Evolutionary conservation across 30 jellyfish, hydroid and myxozoan species (phyloP), one percentile per base, ranked within the genome.

Genomic region (Euphysa ruthae): DNA sequence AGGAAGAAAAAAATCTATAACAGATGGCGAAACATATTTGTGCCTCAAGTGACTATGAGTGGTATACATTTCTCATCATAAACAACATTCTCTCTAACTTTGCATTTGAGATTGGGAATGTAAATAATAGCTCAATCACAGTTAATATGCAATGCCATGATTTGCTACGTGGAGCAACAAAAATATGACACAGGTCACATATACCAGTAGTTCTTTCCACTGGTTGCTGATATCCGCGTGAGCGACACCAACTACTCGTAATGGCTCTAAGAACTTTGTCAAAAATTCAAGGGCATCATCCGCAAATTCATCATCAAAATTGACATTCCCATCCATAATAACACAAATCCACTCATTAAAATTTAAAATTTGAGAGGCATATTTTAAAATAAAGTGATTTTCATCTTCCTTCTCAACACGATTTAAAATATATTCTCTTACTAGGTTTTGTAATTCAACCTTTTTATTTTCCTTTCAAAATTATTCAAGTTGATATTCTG

Each of bases 71-170:
- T 18, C 15, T 63, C 33, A 63, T 13, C 32, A 29, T 63, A 16
- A 26, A 63, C 32, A 63, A 63, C 77, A 63, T 63, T 19, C 77
- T 33, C 24, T 63, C 77, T 26, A 63, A 24, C 24, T 63, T 63
- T 7, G 77, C 77, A 24, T 63, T 63, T 13, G 75, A 31, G 7
- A 63, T 27, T 16, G 72, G 72, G n/a, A 58, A 14, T 10, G 72
- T 58, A 30, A 58, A 58, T 21, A 58, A 58, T 55, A 52, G 52
- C 52, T 38, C 52, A 38, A 38, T n/a, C 12, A 38, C n/a, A 8
- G 52, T 38, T 38, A 38, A 38, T 8, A 38, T n/a, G n/a, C 14
- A 38, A 8, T 12, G 12, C 52, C 52, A 38, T 38, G 52, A 38
- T 38, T 38, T 38, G n/a, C 52, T 38, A 8, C 52, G 12, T 38